phyloP scores from a whole-genome alignment of 2,113 vertebrate genomes.

The Seriola quinqueradiata region DNA sequence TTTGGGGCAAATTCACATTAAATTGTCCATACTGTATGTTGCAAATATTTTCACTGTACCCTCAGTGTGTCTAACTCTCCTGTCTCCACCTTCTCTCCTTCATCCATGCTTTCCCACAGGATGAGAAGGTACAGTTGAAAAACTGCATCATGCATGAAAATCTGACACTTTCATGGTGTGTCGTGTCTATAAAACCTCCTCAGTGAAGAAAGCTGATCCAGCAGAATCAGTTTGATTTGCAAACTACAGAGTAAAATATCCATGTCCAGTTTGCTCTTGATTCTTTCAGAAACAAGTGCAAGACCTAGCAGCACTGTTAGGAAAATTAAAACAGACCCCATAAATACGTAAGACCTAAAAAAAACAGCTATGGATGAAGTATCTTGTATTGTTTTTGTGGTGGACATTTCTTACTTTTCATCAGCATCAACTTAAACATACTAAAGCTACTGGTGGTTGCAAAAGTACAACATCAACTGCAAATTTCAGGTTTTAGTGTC shows the following conservation, averaged over 20 bases:
- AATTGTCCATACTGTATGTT: constrained; percentile 11
- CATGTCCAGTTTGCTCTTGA: background rate
- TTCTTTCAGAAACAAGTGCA: background rate
- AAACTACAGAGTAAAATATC: background rate
- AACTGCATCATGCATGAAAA: constrained; percentile 39
- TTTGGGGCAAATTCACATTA: background rate
- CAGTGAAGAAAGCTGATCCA: background rate
- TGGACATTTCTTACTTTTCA: background rate
- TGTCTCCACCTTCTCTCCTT: constrained; percentile 84
- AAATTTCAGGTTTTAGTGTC: no score
- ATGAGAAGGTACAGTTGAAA: constrained; percentile 94
- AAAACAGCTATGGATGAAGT: background rate
- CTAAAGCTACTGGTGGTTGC: no score
- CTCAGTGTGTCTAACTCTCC: constrained; percentile 63
- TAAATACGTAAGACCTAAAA: background rate
- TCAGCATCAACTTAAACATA: no score
- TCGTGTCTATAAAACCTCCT: constrained; percentile 22
- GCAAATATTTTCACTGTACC: constrained; percentile 37
- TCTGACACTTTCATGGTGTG: constrained; percentile 6
- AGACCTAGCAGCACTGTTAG: background rate
- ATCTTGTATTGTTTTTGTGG: background rate
- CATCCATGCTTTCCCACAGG: constrained; percentile 87
- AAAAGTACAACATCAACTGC: no score
- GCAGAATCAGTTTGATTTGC: background rate
- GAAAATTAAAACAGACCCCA: background rate